Conservation (phyloP, 1,140 invertebrate genomes). For the Pseudomyrmex sp. region DNA sequence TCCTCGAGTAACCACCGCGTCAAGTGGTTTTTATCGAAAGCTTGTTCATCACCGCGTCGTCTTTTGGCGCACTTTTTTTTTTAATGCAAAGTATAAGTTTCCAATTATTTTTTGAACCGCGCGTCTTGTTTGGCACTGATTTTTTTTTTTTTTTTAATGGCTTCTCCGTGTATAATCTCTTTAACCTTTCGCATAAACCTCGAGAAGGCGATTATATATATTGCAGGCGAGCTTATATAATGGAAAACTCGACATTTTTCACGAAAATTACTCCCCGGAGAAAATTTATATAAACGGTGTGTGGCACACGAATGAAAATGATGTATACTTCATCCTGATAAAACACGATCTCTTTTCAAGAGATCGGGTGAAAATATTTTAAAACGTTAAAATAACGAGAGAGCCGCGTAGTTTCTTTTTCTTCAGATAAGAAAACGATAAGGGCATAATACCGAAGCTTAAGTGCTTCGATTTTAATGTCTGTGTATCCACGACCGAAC, state of each 20-base stretch:
- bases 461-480: slow-evolving; percentile 34
- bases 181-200: slow-evolving; percentile 52
- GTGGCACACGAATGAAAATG: neutral
- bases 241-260: slow-evolving; percentile 11
- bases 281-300: neutral
- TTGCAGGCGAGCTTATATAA: slow-evolving; percentile 17
- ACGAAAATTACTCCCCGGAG: neutral
- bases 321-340: neutral
- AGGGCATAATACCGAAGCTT: neutral
- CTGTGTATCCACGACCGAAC: neutral
- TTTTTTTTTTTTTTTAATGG: slow-evolving; percentile 51
- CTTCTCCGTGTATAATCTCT: slow-evolving; percentile 34
- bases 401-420: no score
- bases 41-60: neutral
- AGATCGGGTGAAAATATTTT: no score
- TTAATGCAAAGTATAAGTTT: slow-evolving; percentile 48
- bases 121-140: neutral
- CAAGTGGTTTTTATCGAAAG: slow-evolving; percentile 46
- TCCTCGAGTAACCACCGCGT: slow-evolving; percentile 15
- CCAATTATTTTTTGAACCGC: slow-evolving; percentile 44
- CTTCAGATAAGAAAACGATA: no score
- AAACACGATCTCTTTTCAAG: neutral
- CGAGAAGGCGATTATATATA: slow-evolving; percentile 14
- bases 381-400: no score
- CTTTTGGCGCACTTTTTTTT: neutral